phyloP scores from a whole-genome alignment of 2,888 invertebrate genomes.

The Willowsia nigromaculata region DNA sequence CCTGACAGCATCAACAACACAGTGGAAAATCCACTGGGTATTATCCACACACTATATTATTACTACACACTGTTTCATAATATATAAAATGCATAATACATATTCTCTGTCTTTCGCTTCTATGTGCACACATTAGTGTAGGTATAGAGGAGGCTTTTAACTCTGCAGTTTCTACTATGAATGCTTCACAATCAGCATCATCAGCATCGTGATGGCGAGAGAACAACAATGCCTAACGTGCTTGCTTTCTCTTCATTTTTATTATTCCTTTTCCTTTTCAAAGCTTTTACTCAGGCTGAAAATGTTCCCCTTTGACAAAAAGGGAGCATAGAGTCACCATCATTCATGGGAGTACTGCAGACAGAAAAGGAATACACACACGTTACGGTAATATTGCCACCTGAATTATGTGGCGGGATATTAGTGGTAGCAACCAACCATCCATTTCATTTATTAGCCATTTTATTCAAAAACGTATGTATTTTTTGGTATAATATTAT shows the following conservation, averaged over 20 bases:
- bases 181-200: conserved; percentile 40
- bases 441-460: conserved; percentile 57
- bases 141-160: not conserved
- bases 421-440: conserved; percentile 40
- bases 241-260: conserved; percentile 45
- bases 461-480: not conserved
- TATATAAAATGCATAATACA: not conserved
- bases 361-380: not conserved
- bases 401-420: conserved; percentile 42
- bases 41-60: not conserved
- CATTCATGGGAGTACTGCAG: not conserved
- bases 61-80: not conserved
- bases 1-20: not conserved
- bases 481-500: not conserved
- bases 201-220: conserved; percentile 28
- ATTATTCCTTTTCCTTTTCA: conserved; percentile 38
- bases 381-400: conserved; percentile 45
- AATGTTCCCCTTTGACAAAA: conserved; percentile 49
- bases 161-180: conserved; percentile 36
- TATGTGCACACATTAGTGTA: not conserved
- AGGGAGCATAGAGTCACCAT: not conserved
- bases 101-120: not conserved
- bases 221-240: conserved; percentile 35
- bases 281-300: conserved; percentile 40
- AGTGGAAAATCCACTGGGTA: not conserved